A percentile compares a stretch with the other conserved stretches of the same genome.
These are phyloP conservation scores for Myrmecobius fasciatus DNA, from an alignment of 2,113 vertebrate species.

Conservation along the genomic window DNA sequence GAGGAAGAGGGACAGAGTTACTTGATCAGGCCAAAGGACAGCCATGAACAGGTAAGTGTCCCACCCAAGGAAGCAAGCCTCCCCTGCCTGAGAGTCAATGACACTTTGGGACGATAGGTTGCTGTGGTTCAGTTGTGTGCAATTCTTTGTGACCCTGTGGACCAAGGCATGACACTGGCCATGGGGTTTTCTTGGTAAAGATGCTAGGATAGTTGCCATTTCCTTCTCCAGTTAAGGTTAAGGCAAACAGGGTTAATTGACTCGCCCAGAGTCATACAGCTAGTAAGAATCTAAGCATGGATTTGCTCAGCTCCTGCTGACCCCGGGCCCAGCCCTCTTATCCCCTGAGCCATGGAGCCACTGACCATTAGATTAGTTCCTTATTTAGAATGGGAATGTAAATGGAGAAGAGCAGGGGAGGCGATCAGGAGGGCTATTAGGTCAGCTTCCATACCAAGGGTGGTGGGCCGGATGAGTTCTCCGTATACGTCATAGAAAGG, in stretches of 20 bases:
- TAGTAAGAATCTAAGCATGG: neutral
- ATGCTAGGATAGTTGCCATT: neutral
- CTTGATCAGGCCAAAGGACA: neutral
- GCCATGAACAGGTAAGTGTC: neutral
- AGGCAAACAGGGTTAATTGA: neutral
- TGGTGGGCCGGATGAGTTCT: constrained; percentile 85
- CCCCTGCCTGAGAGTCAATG: neutral
- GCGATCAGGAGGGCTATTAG: neutral
- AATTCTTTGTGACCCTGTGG: neutral
- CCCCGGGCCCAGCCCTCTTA: neutral
- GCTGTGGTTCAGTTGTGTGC: neutral
- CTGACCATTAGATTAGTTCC: neutral
- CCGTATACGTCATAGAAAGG: constrained; percentile 85
- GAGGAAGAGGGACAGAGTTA: constrained; percentile 15
- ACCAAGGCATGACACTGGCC: neutral
- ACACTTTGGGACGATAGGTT: neutral
- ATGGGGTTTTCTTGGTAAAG: neutral
- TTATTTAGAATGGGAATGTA: neutral
- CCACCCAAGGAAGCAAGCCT: neutral
- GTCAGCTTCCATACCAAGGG: constrained; percentile 76
- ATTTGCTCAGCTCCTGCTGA: neutral
- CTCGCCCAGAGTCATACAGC: neutral
- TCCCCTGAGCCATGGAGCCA: neutral
- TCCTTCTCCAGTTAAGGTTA: neutral
- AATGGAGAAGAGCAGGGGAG: neutral